Conservation (phyloP, 2,113 vertebrate genomes). For the Puffinus mauretanicus region DNA sequence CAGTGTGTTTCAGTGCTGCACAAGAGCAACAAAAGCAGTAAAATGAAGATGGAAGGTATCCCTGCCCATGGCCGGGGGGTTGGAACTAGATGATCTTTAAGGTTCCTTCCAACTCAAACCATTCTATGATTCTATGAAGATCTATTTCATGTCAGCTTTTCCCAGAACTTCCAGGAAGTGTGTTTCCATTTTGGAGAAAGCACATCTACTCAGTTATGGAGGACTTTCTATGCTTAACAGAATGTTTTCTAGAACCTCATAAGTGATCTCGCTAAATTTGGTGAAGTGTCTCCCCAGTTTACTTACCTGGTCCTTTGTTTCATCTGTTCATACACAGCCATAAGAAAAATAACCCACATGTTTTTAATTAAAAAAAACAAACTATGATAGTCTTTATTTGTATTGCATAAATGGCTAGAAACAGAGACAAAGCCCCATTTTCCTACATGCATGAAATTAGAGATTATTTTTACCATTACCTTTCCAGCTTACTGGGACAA, state of each 20-base stretch:
- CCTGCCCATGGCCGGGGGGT: rapidly evolving
- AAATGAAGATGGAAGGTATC: not conserved
- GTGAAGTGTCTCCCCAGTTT: not conserved
- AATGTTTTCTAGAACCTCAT: not conserved
- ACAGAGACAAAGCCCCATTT: not conserved
- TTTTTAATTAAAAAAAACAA: not conserved
- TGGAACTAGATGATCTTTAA: not conserved
- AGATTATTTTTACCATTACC: not conserved
- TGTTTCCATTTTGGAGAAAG: not conserved
- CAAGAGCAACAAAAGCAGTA: not conserved
- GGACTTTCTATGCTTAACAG: not conserved
- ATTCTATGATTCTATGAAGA: not conserved
- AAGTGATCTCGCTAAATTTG: not conserved
- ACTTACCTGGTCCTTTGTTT: slow-evolving; percentile 10
- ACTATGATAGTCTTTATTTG: not conserved
- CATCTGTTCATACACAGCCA: not conserved
- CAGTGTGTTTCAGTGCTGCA: not conserved
- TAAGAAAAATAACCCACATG: not conserved
- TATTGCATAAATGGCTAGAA: not conserved
- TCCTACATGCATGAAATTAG: not conserved
- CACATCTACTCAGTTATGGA: not conserved
- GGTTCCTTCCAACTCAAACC: not conserved
- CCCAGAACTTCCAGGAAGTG: not conserved
- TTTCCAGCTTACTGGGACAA: not conserved
- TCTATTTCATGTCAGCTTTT: not conserved